Conservation (phyloP, 1,140 invertebrate genomes). For the Mylabris phalerata region DNA sequence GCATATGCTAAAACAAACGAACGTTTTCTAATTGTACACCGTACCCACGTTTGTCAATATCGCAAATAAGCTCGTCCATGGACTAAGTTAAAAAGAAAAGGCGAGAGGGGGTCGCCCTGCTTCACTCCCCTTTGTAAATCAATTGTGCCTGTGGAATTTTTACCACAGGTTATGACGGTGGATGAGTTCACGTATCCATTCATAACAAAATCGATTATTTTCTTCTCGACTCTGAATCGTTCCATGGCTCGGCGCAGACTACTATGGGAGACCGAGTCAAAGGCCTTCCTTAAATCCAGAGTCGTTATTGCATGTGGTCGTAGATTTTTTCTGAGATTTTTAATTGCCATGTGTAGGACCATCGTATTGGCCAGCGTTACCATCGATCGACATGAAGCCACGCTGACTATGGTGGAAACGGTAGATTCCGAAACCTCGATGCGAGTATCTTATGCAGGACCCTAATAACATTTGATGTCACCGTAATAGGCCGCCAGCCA, state of each 20-base stretch:
- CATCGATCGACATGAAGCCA: conserved; percentile 2
- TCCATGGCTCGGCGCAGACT: background rate
- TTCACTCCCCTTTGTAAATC: no score
- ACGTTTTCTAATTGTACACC: no score
- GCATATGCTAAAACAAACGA: no score
- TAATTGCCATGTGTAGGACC: background rate
- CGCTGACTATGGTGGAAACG: background rate
- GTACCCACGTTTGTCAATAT: no score
- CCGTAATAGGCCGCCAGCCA: conserved; percentile 3
- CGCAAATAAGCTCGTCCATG: conserved; percentile 7
- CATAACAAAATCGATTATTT: no score
- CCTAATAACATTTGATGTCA: background rate
- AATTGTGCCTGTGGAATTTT: no score
- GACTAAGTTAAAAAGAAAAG: background rate
- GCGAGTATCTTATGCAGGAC: background rate
- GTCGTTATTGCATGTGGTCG: background rate
- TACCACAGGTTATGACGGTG: no score
- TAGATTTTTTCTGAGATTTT: background rate
- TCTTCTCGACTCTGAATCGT: background rate
- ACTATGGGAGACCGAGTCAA: conserved; percentile 1
- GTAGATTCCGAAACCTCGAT: background rate
- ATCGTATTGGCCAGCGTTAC: conserved; percentile 1
- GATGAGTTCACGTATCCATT: no score
- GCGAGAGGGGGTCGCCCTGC: no score
- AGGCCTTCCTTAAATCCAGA: conserved; percentile 4